Percentiles rank a stretch among this genome's conserved stretches.
These are phyloP conservation scores for Coluber constrictor DNA, from an alignment of 2,797 vertebrate species.

Conservation along the genomic window DNA sequence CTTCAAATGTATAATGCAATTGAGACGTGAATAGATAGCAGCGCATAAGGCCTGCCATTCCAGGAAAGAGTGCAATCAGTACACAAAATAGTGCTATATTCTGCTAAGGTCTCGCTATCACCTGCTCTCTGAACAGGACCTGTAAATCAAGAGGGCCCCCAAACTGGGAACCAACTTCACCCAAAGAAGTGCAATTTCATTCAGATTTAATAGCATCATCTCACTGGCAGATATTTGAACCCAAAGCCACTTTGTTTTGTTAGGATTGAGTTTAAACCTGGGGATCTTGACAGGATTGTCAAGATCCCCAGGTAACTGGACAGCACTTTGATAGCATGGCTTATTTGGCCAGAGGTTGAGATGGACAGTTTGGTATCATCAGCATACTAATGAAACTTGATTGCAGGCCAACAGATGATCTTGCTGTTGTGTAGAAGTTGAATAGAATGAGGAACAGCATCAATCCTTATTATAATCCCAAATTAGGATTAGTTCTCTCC, in stretches of 20 bases:
- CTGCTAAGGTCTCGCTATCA: background rate
- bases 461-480: background rate
- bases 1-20: background rate
- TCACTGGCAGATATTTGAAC: background rate
- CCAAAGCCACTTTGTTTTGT: background rate
- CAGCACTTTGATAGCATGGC: background rate
- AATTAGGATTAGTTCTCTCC: background rate
- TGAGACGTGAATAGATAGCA: background rate
- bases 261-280: background rate
- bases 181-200: background rate
- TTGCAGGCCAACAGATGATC: background rate
- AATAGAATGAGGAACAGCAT: background rate
- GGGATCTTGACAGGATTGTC: background rate
- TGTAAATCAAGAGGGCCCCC: background rate
- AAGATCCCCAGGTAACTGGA: background rate
- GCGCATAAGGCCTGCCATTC: background rate
- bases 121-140: background rate
- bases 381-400: background rate
- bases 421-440: background rate
- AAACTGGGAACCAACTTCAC: background rate
- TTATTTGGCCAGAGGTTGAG: background rate
- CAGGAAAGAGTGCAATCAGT: background rate
- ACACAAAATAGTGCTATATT: background rate
- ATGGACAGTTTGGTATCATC: background rate
- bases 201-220: background rate